Evolutionary conservation across 2,888 invertebrate species (phyloP), one percentile per base, ranked within the genome.

Genomic region (Orthosia incerta): DNA sequence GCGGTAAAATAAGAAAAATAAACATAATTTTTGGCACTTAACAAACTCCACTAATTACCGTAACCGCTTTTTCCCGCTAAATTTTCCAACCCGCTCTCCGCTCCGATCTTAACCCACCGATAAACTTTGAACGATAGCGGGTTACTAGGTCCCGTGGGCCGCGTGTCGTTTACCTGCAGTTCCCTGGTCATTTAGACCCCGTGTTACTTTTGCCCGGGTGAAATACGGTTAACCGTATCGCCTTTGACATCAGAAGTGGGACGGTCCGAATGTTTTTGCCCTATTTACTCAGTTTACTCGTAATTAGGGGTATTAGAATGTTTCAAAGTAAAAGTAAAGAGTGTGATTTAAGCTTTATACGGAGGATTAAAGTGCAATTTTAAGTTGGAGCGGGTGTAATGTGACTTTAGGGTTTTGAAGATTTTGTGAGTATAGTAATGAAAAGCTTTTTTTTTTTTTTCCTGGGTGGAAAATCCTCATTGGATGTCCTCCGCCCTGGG

Each of bases 141-240:
- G 74, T 73, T 74, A 80, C 80, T 80, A 64, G 66, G 72, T 78
- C 86, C 87, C 87, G 39, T 63, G 76, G 86, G 81, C 59, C 51
- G 66, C 53, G 77, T 83, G 87, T 85, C 85, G 86, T 71, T 85
- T 85, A 87, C 85, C 85, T 85, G 73, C 57, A 80, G 59, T 61
- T 80, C 86, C 87, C 87, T 70, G 87, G 87, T 86, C 87, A 80
- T 87, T 85, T 86, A 77, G 71, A 74, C 78, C 83, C 86, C 75
- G 60, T 80, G 87, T 87, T 83, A 86, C 87, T 86, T 85, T 83
- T 74, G 50, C 73, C 76, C 63, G 84, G 64, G 80, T 86, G 70
- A 85, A 85, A 85, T 83, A 87, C 87, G 84, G 71, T 79, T 86
- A 87, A 83, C 71, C 71, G 75, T 85, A 78, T 76, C 77, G 71